Evolutionary conservation across 1,140 invertebrate species (phyloP), one percentile per base, ranked within the genome.

Genomic region (Drosophila nikananu): DNA sequence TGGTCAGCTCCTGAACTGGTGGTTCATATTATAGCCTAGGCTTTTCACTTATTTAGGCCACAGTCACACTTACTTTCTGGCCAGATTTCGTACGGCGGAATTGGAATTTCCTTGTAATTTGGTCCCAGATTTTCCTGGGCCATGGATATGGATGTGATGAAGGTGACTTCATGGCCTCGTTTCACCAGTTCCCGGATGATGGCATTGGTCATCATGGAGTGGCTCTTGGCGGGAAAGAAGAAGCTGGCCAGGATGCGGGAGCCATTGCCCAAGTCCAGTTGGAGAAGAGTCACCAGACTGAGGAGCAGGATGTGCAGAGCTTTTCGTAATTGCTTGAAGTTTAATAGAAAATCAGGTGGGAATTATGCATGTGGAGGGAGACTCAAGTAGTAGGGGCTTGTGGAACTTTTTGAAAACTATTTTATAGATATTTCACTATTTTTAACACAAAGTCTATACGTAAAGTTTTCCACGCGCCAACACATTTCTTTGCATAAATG

Each of bases 161-260:
- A 82, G 3, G 91, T 92, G 3, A 90, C 91, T 49, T 92, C 82
- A 46, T 93, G 90, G 1, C 91, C 91, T 3, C 80, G 71, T 2
- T 79, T 54, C 3, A 92, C 65, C 7, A 92, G 55, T n/a, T 91
- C 91, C 19, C 60, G 72, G 12, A 92, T 79, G 8, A 92, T 19
- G 7, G 91, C 73, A 54, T 77, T 77, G 2, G 78, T 78, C 77
- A 92, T 92, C 86, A 87, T 91, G 5, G 77, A 92, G 46, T 92
- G 91, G 27, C 91, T 92, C 27, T 80, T 92, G 10, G 77, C 89
- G 7, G 91, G 91, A 60, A 92, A 92, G 27, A 90, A 59, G 41
- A 87, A 92, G 1, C 77, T 60, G 0, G 91, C 89, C 39, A 92
- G 42, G 17, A 92, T 92, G 8, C 84, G 81, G 12, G 60, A 55